phyloP scores from a whole-genome alignment of 2,113 vertebrate species.

The Nibea coibor region DNA sequence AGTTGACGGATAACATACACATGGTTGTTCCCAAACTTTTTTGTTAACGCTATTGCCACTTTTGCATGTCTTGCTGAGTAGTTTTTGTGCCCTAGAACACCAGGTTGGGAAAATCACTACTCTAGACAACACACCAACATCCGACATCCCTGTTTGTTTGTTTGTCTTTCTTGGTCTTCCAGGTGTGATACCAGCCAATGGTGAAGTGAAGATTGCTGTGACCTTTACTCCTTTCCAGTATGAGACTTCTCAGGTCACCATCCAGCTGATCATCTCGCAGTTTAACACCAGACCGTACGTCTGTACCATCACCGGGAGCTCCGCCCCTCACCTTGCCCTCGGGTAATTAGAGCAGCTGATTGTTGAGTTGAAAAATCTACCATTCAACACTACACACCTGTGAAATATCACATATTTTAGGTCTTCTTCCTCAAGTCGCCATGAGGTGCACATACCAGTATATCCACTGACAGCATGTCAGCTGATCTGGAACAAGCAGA shows the following conservation, averaged over 20 bases:
- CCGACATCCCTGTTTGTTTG: not conserved
- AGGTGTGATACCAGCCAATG: constrained; percentile 92
- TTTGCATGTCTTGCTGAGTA: no score
- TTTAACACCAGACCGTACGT: constrained; percentile 89
- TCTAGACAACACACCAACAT: not conserved
- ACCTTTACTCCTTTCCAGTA: constrained; percentile 88
- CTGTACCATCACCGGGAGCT: constrained; percentile 90
- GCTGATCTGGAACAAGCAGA: no score
- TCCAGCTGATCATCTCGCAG: constrained; percentile 88
- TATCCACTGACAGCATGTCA: not conserved
- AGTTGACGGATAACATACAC: not conserved
- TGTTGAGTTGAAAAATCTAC: not conserved
- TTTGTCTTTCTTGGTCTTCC: constrained; percentile 10
- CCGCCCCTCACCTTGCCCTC: constrained; percentile 78
- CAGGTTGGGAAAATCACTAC: not conserved
- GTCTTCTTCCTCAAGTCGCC: not conserved
- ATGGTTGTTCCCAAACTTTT: no score
- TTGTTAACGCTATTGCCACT: no score
- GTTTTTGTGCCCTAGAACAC: not conserved
- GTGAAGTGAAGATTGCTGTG: constrained; percentile 82
- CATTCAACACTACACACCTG: not conserved
- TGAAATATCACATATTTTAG: not conserved
- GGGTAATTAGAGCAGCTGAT: constrained; percentile 71
- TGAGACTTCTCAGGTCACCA: constrained; percentile 87
- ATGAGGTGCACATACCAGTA: not conserved